phyloP scores from a whole-genome alignment of 2,797 vertebrate species.

The Anas georgica region DNA sequence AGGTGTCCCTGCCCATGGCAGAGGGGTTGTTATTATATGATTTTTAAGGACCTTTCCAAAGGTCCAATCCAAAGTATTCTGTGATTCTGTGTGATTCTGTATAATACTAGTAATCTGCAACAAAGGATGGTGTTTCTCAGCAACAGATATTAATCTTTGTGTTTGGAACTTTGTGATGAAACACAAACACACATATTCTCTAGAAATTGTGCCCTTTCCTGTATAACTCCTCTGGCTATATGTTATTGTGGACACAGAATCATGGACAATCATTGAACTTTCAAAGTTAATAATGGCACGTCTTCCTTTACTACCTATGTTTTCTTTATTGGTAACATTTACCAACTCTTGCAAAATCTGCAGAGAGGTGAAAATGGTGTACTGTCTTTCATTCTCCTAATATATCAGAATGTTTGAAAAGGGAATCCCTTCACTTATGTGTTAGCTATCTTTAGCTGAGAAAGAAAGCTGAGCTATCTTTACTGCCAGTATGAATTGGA shows the following conservation, averaged over 20 bases:
- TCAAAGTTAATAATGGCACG: neutral
- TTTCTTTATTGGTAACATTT: neutral
- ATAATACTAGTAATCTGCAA: neutral
- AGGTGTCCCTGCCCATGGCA: too few relatives aligned
- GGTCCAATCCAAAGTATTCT: too few relatives aligned
- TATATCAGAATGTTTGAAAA: neutral
- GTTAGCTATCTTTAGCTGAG: too few relatives aligned
- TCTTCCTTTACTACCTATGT: neutral
- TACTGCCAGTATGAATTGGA: neutral
- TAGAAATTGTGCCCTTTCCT: neutral
- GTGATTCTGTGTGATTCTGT: too few relatives aligned
- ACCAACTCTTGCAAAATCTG: neutral
- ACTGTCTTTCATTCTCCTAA: neutral
- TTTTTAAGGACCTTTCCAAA: too few relatives aligned
- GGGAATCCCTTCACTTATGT: neutral
- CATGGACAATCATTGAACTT: neutral
- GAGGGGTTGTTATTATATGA: too few relatives aligned
- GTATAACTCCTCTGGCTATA: neutral
- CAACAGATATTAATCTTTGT: neutral
- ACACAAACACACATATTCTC: neutral
- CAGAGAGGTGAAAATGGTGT: neutral
- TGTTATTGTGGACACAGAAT: neutral
- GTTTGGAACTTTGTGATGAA: neutral
- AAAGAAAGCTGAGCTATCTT: slow-evolving; percentile 1
- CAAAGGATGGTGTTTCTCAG: neutral